phyloP scores from a whole-genome alignment of 30 jellyfish, hydroid and myxozoan genomes.

The Sanderia malayensis region DNA sequence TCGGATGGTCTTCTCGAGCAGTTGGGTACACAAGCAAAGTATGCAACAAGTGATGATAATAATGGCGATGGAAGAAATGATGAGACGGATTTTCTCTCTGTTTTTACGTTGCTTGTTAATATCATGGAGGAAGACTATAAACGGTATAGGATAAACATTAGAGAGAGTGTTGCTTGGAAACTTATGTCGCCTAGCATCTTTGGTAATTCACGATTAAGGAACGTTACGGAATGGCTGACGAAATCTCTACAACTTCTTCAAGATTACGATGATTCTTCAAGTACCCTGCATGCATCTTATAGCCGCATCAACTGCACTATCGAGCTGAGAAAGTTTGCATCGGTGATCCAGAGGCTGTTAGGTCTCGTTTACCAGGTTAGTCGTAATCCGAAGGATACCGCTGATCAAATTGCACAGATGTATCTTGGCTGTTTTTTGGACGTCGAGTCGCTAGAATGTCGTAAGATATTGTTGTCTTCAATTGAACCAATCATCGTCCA shows the following conservation, averaged over 20 bases:
- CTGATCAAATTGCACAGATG: slow-evolving; percentile 31
- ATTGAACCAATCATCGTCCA: slow-evolving; percentile 31
- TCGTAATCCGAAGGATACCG: slow-evolving; percentile 9
- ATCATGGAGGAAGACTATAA: slow-evolving; percentile 28
- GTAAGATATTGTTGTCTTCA: slow-evolving; percentile 27
- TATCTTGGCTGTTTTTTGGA: slow-evolving; percentile 20
- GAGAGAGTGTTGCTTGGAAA: slow-evolving; percentile 23
- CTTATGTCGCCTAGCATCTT: slow-evolving; percentile 28
- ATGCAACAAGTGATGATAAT: background rate
- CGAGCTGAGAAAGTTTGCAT: background rate
- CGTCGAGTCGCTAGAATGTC: slow-evolving; percentile 17
- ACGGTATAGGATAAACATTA: slow-evolving; percentile 8
- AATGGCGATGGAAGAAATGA: background rate
- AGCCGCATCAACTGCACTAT: background rate
- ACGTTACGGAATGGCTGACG: slow-evolving; percentile 19
- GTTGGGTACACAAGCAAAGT: background rate
- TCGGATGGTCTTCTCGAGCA: slow-evolving; percentile 6
- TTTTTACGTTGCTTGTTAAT: background rate
- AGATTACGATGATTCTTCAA: background rate
- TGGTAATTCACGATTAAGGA: slow-evolving; percentile 32
- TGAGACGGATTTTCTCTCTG: background rate
- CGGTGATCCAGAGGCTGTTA: slow-evolving; percentile 32
- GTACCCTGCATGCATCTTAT: background rate
- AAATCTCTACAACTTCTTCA: background rate
- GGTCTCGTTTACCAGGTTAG: slow-evolving; percentile 8